Conservation (phyloP, 2,888 invertebrate species). For the Macaria liturata region DNA sequence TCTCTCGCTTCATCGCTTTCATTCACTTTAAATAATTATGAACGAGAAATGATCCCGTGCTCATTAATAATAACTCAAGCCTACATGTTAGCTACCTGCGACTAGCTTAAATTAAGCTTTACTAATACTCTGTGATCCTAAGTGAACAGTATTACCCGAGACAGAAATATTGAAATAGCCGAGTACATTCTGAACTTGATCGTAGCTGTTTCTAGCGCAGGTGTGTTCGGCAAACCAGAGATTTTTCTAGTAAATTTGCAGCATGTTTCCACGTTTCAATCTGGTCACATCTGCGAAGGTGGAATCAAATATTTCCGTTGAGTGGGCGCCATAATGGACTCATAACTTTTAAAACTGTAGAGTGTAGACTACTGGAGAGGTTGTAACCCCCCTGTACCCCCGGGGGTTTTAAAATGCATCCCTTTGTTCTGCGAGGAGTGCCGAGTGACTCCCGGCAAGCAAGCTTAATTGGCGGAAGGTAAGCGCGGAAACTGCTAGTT, state of each 20-base stretch:
- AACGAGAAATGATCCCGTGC: not conserved
- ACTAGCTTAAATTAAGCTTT: no score
- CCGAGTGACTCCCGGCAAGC: not conserved
- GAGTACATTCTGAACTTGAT: no score
- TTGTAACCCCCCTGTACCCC: slow-evolving; percentile 21
- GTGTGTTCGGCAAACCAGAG: no score
- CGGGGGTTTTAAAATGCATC: slow-evolving; percentile 21
- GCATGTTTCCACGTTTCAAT: not conserved
- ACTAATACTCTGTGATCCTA: no score
- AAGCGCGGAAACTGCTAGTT: slow-evolving; percentile 1
- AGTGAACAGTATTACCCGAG: no score
- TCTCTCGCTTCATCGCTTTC: slow-evolving; percentile 4
- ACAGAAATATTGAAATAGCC: no score
- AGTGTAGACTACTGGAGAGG: not conserved
- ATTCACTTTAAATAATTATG: slow-evolving; percentile 2
- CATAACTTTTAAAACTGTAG: not conserved
- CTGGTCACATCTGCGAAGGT: slow-evolving; percentile 20
- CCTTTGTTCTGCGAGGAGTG: slow-evolving; percentile 13
- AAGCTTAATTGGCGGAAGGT: slow-evolving; percentile 15
- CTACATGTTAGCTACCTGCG: no score
- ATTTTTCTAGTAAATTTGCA: no score
- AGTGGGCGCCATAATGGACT: slow-evolving; percentile 36
- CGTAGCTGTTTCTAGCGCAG: no score
- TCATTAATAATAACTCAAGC: no score
- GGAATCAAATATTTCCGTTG: slow-evolving; percentile 34